Evolutionary conservation across 1,140 invertebrate genomes (phyloP), one percentile per base, ranked within the genome.

Genomic region (Bombus polaris): DNA sequence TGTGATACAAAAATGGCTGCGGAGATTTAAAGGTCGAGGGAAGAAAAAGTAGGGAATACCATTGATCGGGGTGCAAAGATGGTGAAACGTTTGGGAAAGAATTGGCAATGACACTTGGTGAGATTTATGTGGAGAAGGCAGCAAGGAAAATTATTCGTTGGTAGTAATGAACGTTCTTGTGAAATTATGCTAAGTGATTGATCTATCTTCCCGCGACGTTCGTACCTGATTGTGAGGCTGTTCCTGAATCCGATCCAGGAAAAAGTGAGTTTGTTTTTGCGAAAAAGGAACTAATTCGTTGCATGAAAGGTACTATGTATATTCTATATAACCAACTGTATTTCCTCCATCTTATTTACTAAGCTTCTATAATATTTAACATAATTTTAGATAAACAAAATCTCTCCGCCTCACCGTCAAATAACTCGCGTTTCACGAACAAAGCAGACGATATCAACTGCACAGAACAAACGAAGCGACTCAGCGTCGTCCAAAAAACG

Each of bases 81-180:
- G 71, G 37, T n/a, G 57, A 47, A 65, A 28, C 59, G 71, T 42
- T 75, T 18, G 10, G 13, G n/a, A 74, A 74, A 65, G 71, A 42
- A 65, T 82, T 82, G 81, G 53, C 71, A 47, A 37, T 75, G 81
- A 75, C 71, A 75, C 28, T 65, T 10, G 57, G n/a, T 32, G 53
- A 74, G 80, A 82, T 82, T 82, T 82, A 82, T 75, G 80, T 10
- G 37, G 37, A 2, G 37, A 4, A 25, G 4, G 25, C 15, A 39
- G 47, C 66, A 25, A 25, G 47, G 37, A 39, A 32, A 47, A 15
- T 57, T 72, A 81, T 68, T 79, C 79, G 66, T 39, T 42, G 79
- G 44, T 81, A 59, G 66, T 81, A 59, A 81, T 72, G 79, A 72
- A 81, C 79, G 68, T 81, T 81, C 79, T 81, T 81, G 47, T 28